phyloP scores from a whole-genome alignment of 2,113 vertebrate species.

The Ornithorhynchus anatinus region DNA sequence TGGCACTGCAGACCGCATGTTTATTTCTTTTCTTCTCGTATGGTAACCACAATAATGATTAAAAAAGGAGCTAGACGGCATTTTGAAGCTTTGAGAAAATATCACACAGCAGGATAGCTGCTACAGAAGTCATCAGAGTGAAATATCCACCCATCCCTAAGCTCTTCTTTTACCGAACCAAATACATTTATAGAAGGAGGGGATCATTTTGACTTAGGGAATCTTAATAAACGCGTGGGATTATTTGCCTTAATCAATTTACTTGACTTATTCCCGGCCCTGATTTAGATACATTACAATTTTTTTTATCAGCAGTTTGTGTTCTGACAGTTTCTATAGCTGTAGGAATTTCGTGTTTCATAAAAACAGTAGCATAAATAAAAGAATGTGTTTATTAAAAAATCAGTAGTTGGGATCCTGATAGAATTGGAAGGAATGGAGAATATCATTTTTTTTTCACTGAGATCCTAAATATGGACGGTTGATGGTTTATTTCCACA shows the following conservation, averaged over 20 bases:
- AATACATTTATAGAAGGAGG: constrained; percentile 11
- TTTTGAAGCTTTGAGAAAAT: not conserved
- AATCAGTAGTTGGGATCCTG: no score
- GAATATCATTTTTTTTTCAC: no score
- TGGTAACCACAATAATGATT: constrained; percentile 37
- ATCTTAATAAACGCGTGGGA: constrained; percentile 6
- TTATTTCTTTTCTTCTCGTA: constrained; percentile 14
- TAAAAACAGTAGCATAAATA: no score
- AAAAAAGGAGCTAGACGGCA: constrained; percentile 17
- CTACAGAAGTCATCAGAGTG: constrained; percentile 12
- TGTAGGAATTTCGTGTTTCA: no score
- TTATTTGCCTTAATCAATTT: not conserved
- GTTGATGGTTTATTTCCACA: no score
- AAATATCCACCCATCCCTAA: not conserved
- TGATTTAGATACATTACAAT: no score
- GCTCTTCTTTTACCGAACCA: not conserved
- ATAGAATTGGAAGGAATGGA: no score
- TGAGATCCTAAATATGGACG: no score
- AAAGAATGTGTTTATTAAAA: no score
- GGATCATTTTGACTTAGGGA: not conserved
- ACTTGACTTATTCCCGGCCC: no score
- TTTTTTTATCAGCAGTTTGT: no score
- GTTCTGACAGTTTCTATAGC: no score
- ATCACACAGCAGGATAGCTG: constrained; percentile 6
- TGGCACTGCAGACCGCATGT: constrained; percentile 40